Evolutionary conservation across 2,113 vertebrate genomes (phyloP).

Genomic region (Ivindomyrus marchei): DNA sequence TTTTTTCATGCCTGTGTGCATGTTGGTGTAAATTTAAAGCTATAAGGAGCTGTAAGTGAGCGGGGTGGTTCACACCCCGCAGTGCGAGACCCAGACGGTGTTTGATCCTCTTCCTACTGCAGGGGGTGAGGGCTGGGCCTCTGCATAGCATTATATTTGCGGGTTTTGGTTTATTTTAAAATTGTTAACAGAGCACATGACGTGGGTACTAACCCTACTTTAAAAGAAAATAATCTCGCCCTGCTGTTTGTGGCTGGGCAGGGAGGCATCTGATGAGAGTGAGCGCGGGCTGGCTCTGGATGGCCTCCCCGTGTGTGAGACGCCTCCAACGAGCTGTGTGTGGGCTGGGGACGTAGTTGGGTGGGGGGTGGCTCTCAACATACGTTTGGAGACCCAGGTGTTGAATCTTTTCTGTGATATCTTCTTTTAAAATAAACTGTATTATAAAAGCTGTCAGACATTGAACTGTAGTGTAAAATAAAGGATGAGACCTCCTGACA

Average conservation of each 20-base stretch:
- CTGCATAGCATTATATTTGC: neutral
- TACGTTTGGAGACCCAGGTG: neutral
- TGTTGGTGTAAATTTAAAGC: neutral
- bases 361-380: neutral
- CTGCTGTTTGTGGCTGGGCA: neutral
- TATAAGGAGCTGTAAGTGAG: neutral
- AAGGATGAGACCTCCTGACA: neutral
- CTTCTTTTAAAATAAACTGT: neutral
- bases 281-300: neutral
- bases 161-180: neutral
- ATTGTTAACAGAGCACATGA: neutral
- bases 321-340: neutral
- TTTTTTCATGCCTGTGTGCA: neutral
- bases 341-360: neutral
- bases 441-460: neutral
- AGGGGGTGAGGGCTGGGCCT: neutral
- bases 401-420: neutral
- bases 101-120: neutral
- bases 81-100: neutral
- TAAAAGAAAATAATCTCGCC: neutral
- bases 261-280: neutral
- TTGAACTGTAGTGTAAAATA: neutral
- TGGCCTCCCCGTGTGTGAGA: neutral
- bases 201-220: neutral
- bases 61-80: neutral